phyloP scores from a whole-genome alignment of 2,113 vertebrate species.

The Laticauda colubrina region DNA sequence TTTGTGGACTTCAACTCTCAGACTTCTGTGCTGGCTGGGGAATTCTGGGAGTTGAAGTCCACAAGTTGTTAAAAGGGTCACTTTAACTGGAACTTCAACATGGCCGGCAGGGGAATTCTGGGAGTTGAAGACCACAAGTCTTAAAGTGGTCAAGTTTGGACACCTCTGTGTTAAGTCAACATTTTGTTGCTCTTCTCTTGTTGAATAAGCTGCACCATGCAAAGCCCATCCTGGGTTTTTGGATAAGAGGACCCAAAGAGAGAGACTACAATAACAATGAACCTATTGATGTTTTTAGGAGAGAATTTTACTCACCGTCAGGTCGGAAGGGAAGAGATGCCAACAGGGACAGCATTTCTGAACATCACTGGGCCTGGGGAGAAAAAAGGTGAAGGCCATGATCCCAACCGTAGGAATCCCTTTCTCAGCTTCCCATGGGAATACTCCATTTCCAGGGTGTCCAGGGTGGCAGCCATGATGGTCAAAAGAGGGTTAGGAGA shows the following conservation, averaged over 20 bases:
- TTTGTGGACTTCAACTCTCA: no score
- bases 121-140: no score
- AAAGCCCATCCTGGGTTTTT: neutral
- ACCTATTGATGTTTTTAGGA: neutral
- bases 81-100: no score
- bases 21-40: no score
- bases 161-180: neutral
- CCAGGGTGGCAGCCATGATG: neutral
- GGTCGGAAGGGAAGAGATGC: slow-evolving; percentile 16
- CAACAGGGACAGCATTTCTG: neutral
- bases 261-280: neutral
- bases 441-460: neutral
- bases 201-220: neutral
- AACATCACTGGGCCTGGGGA: slow-evolving; percentile 11
- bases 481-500: no score
- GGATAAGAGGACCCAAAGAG: neutral
- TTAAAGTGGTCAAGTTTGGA: no score
- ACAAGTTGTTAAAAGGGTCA: no score
- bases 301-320: neutral
- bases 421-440: neutral
- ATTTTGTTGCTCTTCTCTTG: neutral
- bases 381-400: neutral
- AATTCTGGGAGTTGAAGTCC: no score
- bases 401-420: neutral
- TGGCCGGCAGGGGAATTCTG: no score